phyloP scores from a whole-genome alignment of 2,113 vertebrate genomes.

The Shinisaurus crocodilurus region DNA sequence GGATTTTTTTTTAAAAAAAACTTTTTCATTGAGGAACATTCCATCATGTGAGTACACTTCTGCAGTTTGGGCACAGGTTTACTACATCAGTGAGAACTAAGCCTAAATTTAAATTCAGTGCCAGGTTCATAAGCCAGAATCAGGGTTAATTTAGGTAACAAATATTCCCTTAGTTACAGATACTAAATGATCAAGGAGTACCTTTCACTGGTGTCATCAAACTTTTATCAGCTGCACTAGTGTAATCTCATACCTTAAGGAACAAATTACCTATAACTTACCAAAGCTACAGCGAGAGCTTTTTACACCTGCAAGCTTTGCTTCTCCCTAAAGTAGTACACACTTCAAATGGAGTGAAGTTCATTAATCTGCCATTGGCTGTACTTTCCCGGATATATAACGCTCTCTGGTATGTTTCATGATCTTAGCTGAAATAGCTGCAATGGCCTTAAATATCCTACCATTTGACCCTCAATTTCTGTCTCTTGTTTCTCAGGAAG shows the following conservation, averaged over 20 bases:
- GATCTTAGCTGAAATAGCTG: background rate
- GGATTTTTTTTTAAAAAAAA: too few species aligned
- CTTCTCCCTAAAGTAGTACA: background rate
- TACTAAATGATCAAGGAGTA: background rate
- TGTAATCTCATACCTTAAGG: background rate
- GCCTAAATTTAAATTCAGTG: background rate
- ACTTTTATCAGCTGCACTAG: background rate
- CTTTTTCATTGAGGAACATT: background rate
- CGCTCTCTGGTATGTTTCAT: background rate
- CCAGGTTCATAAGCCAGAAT: background rate
- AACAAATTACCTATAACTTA: background rate
- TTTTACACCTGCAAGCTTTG: background rate
- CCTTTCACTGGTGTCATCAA: background rate
- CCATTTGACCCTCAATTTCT: background rate
- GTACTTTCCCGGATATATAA: background rate
- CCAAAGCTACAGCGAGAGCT: background rate
- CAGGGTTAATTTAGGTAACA: background rate
- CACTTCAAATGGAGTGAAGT: background rate
- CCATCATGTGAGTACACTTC: background rate
- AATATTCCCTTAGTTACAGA: background rate
- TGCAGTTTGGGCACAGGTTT: too few species aligned
- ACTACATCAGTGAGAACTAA: background rate
- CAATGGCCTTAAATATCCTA: too few species aligned
- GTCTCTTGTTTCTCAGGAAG: constrained; percentile 78
- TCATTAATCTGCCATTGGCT: too few species aligned